phyloP scores from a whole-genome alignment of 2,797 vertebrate genomes.

The Taenioides sp. region DNA sequence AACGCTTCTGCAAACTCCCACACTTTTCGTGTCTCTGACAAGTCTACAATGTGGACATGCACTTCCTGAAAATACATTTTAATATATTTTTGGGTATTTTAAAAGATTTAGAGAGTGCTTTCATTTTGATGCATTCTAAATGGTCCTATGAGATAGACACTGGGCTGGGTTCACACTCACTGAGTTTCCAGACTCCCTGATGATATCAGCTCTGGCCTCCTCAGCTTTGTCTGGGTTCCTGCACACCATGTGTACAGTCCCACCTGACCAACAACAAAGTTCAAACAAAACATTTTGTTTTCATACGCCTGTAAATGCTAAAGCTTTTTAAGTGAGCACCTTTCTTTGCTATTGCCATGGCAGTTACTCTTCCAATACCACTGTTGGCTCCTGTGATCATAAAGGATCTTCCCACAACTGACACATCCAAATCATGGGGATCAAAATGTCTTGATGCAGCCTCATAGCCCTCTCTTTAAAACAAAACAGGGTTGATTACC shows the following conservation, averaged over 20 bases:
- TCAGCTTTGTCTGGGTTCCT: constrained; percentile 76
- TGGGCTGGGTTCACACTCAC: constrained; percentile 48
- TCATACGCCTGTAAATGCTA: not conserved
- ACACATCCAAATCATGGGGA: constrained; percentile 67
- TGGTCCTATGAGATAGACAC: not conserved
- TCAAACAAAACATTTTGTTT: not conserved
- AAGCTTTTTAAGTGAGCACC: constrained; percentile 42
- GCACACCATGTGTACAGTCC: constrained; percentile 77
- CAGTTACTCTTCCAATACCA: constrained; percentile 74
- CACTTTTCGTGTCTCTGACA: constrained; percentile 73
- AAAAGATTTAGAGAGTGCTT: not conserved
- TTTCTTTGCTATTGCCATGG: constrained; percentile 77
- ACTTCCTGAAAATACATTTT: constrained; percentile 64
- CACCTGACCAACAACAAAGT: constrained; percentile 60
- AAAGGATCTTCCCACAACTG: constrained; percentile 73
- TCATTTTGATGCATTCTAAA: not conserved
- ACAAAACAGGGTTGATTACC: not conserved
- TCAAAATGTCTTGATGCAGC: constrained; percentile 64
- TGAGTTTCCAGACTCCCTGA: constrained; percentile 68
- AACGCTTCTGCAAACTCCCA: constrained; percentile 80
- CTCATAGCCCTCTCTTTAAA: constrained; percentile 70
- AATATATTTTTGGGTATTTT: not conserved
- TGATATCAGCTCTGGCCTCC: constrained; percentile 66
- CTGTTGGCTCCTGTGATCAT: constrained; percentile 80
- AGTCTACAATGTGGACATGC: constrained; percentile 72